Evolutionary conservation across 2,113 vertebrate genomes (phyloP), one percentile per base, ranked within the genome.

Genomic region (Lophochroa leadbeateri): DNA sequence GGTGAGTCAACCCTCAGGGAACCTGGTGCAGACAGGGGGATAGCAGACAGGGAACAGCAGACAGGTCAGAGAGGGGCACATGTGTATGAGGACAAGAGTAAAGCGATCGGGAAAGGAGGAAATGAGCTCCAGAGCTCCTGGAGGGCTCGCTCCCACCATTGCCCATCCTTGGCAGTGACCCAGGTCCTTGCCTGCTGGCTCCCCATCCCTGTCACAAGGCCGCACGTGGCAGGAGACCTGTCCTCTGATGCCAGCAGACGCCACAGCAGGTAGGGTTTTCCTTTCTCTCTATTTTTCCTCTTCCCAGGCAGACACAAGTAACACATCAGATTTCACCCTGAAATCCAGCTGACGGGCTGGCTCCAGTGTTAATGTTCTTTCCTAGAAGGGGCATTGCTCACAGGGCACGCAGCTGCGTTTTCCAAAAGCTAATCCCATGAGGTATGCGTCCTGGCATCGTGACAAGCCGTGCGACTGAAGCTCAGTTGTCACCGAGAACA

Each of bases 301-400:
- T 72, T 64, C 52, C 4, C 6, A 35, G 46, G 58, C 67, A 50
- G 85, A 76, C 70, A 65, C 8, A 69, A 82, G 53, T 2, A 1
- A 43, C 67, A 70, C 87, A 88, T 91, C 74, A 76, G 58, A 74
- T 90, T 93, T 82, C 86, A 87, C 65, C 31, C 78, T 79, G 88
- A 87, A 89, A 85, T 69, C 74, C 49, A 80, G 44, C 82, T 95
- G 92, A 76, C 4, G 2, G 77, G 15, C 49, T 74, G 75, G 31
- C 63, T 91, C 31, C 4, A 1, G 67, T 53, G 58, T 91, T 90
- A 74, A 69, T 3, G 1, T 52, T 50, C 77, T 93, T 96, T 97
- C 92, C 90, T 92, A 90, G 93, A 96, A 97, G 85, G 82, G 82
- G 70, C 93, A 95, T 96, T 90, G 81, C 87, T 97, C 50, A 41